Evolutionary conservation across 1,140 invertebrate species (phyloP).

Genomic region (Drosophila paulistorum): DNA sequence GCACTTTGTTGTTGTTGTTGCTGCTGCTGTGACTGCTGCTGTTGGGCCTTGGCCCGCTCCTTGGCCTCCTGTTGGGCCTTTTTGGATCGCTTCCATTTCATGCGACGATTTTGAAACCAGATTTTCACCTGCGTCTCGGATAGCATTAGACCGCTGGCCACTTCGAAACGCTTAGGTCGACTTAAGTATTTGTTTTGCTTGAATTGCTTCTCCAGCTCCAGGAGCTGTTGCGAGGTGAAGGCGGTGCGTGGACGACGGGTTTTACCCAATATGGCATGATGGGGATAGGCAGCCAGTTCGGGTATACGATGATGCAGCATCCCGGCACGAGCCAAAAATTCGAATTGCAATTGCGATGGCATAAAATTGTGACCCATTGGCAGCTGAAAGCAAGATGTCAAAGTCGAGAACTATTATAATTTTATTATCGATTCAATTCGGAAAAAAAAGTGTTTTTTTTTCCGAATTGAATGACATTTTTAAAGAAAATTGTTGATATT

Average conservation of each 20-base stretch:
- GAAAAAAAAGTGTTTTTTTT: background rate
- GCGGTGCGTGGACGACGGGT: conserved; percentile 97
- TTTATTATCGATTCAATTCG: background rate
- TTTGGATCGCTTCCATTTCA: conserved; percentile 98
- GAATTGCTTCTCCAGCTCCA: conserved; percentile 99
- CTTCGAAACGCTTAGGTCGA: conserved; percentile 98
- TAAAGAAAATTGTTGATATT: too few relatives aligned
- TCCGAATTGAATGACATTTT: too few relatives aligned
- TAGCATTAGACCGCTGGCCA: conserved; percentile 98
- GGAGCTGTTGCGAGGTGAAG: conserved; percentile 98
- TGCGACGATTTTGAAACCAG: conserved; percentile 97
- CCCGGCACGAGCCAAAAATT: conserved; percentile 92
- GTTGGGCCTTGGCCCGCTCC: conserved; percentile 76
- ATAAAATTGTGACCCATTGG: conserved; percentile 82
- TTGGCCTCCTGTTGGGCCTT: conserved; percentile 92
- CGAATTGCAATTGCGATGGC: conserved; percentile 92
- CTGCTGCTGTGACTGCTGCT: conserved; percentile 60
- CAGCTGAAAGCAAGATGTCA: conserved; percentile 41
- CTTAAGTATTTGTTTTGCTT: conserved; percentile 99
- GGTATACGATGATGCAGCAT: conserved; percentile 93
- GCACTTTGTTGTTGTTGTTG: conserved; percentile 43
- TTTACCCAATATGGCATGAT: conserved; percentile 94
- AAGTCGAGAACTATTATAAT: background rate
- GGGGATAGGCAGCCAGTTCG: conserved; percentile 85
- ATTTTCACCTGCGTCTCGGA: conserved; percentile 99